Percentiles rank a stretch among this genome's conserved stretches.
Conservation (phyloP, 2,113 vertebrate genomes). For the Corythoichthys intestinalis region DNA sequence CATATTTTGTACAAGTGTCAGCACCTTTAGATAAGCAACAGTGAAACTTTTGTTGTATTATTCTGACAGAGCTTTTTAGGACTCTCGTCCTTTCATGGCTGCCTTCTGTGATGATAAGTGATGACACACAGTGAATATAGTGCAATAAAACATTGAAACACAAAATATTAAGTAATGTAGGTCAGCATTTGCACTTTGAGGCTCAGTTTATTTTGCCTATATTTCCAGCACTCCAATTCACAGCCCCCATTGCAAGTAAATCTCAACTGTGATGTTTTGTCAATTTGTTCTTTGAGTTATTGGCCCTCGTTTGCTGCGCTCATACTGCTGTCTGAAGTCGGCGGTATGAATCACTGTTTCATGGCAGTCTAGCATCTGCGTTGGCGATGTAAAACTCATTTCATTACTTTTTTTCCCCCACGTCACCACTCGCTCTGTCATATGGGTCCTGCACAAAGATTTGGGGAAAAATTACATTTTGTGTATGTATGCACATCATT, state of each 20-base stretch:
- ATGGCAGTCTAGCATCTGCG: slow-evolving; percentile 9
- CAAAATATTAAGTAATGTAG: slow-evolving; percentile 47
- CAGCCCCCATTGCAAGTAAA: slow-evolving; percentile 6
- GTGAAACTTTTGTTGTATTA: slow-evolving; percentile 11
- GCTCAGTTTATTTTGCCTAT: background rate
- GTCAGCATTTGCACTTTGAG: slow-evolving; percentile 26
- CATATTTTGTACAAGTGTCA: slow-evolving; percentile 3
- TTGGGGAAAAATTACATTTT: slow-evolving; percentile 35
- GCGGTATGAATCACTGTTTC: slow-evolving; percentile 3
- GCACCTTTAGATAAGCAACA: slow-evolving; percentile 29
- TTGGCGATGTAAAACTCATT: slow-evolving; percentile 46
- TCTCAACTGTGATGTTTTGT: slow-evolving; percentile 9
- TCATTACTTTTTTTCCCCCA: slow-evolving; percentile 35
- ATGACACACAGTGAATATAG: slow-evolving; percentile 19
- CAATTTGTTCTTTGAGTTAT: slow-evolving; percentile 9
- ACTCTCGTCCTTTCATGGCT: background rate
- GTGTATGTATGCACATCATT: slow-evolving; percentile 30
- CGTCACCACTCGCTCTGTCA: slow-evolving; percentile 21
- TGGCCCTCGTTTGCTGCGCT: slow-evolving; percentile 5
- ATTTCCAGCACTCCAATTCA: slow-evolving; percentile 3
- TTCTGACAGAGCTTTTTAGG: background rate
- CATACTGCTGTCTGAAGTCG: slow-evolving; percentile 1
- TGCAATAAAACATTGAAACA: slow-evolving; percentile 35
- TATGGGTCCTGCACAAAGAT: slow-evolving; percentile 44
- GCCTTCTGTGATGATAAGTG: slow-evolving; percentile 5